Base-by-base conservation (phyloP, 2,113 vertebrate species). In the Nothoprocta pentlandii region DNA sequence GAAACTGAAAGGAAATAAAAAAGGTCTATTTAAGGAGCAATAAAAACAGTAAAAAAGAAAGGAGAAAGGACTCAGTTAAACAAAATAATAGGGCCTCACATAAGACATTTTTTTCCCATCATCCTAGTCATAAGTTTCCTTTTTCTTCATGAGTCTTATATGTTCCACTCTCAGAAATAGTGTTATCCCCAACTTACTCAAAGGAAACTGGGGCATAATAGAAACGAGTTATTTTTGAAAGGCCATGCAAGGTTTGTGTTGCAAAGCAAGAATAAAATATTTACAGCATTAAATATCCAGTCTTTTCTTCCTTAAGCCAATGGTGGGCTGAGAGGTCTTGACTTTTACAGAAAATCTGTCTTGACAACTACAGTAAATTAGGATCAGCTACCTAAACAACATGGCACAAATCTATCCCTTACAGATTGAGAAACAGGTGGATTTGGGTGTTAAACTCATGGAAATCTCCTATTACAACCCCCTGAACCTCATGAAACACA, bases 231-330 rank as follows among this genome's bases (percentile, higher is more conserved):
- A 56, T 16, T 94, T 95, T 63, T 59, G 49, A 91, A 91, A 91
- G 51, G 87, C 77, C 68, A 42, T 7, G 41, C 79, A 54, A 83
- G 82, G 69, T 88, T 80, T 91, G 51, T 79, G 51, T 54, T 36
- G 93, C 76, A 93, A 56, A 94, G 56, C 61, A 93, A 84, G 79
- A 64, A 96, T 91, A 84, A 94, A 97, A 95, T 83, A 93, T 95
- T 95, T 84, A 88, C 0, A 0, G 90, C 7, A 28, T 61, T 87
- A 94, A 96, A 92, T n/a, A 6, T 75, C 84, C 53, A 69, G 58
- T 22, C 13, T 19, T 86, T 87, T 78, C 51, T 68, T 93, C 77
- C 88, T 95, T 68, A 75, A 79, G 85, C 73, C 83, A 86, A 47
- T 1, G 3, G 39, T 0, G 0, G 51, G 82, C 69, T 64, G 62